A percentile compares a stretch with the other conserved stretches of the same genome.
phyloP scores from a whole-genome alignment of 2,113 vertebrate species.

The Ammodytes marinus region DNA sequence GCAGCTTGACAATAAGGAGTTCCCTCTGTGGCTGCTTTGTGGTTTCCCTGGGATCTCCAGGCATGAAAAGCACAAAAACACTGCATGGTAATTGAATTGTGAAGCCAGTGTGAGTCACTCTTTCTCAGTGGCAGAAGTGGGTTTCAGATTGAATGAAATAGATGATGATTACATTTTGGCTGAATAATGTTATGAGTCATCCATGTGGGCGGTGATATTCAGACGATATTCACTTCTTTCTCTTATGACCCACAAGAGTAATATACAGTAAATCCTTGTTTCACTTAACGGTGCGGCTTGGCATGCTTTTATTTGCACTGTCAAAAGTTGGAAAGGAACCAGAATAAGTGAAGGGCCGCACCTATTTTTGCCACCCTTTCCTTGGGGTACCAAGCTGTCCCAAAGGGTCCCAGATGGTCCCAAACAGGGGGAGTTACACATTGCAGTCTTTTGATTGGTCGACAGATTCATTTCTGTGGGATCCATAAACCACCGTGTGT shows the following conservation, averaged over 20 bases:
- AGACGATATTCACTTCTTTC: conserved; percentile 10
- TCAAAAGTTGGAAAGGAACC: too few relatives aligned
- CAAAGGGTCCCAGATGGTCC: too few relatives aligned
- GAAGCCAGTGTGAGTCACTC: conserved; percentile 41
- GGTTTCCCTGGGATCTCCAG: conserved; percentile 41
- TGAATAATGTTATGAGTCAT: conserved; percentile 35
- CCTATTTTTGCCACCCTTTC: too few relatives aligned
- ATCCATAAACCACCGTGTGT: too few relatives aligned
- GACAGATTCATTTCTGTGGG: too few relatives aligned
- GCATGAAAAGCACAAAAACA: conserved; percentile 66
- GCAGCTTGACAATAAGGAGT: conserved; percentile 40
- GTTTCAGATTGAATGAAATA: conserved; percentile 29
- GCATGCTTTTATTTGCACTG: too few relatives aligned
- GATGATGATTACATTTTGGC: neutral
- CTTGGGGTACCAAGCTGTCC: too few relatives aligned
- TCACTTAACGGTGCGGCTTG: too few relatives aligned
- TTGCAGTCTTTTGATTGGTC: too few relatives aligned
- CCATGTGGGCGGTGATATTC: conserved; percentile 6
- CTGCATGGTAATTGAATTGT: conserved; percentile 61
- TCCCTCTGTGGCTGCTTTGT: conserved; percentile 39
- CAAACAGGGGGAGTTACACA: too few relatives aligned
- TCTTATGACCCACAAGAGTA: neutral
- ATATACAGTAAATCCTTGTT: neutral
- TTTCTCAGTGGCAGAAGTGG: conserved; percentile 1
- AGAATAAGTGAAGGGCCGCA: too few relatives aligned